These are phyloP conservation scores for Nibea coibor DNA, from an alignment of 2,113 vertebrate genomes.

Conservation along the genomic window DNA sequence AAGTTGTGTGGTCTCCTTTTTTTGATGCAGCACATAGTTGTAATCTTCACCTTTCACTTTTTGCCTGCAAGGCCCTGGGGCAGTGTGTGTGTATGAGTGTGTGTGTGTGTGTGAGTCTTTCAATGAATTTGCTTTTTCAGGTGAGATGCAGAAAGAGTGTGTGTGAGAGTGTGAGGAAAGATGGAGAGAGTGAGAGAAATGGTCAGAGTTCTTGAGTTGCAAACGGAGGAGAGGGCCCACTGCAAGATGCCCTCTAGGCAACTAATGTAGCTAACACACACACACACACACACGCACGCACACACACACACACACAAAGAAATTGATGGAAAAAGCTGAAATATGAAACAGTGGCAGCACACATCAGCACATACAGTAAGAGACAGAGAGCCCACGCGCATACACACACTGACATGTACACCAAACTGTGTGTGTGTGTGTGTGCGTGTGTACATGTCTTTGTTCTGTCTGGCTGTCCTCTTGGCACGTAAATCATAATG, in stretches of 20 bases:
- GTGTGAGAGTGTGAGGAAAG: background rate
- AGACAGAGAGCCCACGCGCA: constrained; percentile 47
- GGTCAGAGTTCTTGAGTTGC: constrained; percentile 58
- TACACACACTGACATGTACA: constrained; percentile 57
- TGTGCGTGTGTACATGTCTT: constrained; percentile 65
- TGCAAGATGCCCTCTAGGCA: constrained; percentile 61
- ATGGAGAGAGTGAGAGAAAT: constrained; percentile 18
- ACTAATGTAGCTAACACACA: constrained; percentile 31
- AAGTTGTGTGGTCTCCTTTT: constrained; percentile 47
- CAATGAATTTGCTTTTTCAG: constrained; percentile 36
- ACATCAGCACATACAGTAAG: constrained; percentile 64
- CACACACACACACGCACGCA: constrained; percentile 35
- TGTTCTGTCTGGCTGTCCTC: constrained; percentile 78
- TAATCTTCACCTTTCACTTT: constrained; percentile 51
- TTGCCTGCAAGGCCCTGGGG: constrained; percentile 22
- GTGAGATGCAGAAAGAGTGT: constrained; percentile 25
- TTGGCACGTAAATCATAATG: constrained; percentile 81
- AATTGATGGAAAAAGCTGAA: constrained; percentile 49
- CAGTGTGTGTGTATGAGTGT: constrained; percentile 4
- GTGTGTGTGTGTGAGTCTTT: constrained; percentile 19
- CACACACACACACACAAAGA: background rate
- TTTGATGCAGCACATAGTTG: constrained; percentile 44
- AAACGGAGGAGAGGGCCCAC: constrained; percentile 55
- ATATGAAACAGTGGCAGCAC: constrained; percentile 70
- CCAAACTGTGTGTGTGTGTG: constrained; percentile 39